A percentile compares a stretch with the other conserved stretches of the same genome.
Evolutionary conservation across 1,140 invertebrate genomes (phyloP).

Genomic region (Bombus sylvicola): DNA sequence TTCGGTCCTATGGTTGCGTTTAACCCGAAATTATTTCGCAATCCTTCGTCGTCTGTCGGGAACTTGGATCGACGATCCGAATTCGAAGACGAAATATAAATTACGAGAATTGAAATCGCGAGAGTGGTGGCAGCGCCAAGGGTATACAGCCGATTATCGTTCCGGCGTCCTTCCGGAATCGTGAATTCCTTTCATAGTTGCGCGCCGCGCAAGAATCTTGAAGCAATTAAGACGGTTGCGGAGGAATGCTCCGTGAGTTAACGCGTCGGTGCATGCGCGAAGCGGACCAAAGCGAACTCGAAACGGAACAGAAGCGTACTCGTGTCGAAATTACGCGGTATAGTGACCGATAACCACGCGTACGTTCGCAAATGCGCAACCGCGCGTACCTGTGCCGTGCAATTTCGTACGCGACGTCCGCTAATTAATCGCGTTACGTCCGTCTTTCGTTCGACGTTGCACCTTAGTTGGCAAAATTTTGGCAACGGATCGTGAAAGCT

Average conservation of each 20-base stretch:
- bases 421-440: slow-evolving; percentile 14
- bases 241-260: slow-evolving; percentile 17
- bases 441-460: not conserved
- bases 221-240: slow-evolving; percentile 13
- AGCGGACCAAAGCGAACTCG: not conserved
- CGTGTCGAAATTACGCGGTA: slow-evolving; percentile 27
- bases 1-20: no score
- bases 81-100: not conserved
- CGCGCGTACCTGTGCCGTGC: slow-evolving; percentile 24
- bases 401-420: not conserved
- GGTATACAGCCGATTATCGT: not conserved
- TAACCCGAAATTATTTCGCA: not conserved
- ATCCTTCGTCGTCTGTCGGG: not conserved
- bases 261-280: slow-evolving; percentile 1
- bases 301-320: not conserved
- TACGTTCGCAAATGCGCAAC: not conserved
- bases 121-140: no score
- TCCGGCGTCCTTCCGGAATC: not conserved
- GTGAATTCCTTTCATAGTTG: slow-evolving; percentile 11
- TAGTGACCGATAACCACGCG: slow-evolving; percentile 50
- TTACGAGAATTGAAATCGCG: not conserved
- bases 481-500: not conserved
- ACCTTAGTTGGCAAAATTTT: not conserved
- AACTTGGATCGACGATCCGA: not conserved
- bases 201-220: slow-evolving; percentile 20